Evolutionary conservation across 2,888 invertebrate genomes (phyloP).

Genomic region (Ferrisia virgata): DNA sequence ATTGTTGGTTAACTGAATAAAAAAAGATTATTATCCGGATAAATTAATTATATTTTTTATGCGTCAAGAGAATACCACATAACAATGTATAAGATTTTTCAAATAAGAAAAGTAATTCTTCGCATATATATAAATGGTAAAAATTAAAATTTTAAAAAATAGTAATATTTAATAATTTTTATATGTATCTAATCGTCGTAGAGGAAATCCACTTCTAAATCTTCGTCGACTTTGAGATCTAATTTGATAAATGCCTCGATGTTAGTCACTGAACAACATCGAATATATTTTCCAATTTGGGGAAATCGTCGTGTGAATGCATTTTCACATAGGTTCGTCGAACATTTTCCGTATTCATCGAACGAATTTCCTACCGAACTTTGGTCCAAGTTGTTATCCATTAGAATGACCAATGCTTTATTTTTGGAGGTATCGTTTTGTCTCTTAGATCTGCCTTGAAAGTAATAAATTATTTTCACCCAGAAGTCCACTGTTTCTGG

Average conservation of each 20-base stretch:
- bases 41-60: too few relatives aligned
- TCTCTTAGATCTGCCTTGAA: background rate
- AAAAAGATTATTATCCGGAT: too few relatives aligned
- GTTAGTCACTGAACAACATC: background rate
- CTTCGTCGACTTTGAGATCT: background rate
- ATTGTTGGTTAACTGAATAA: too few relatives aligned
- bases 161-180: too few relatives aligned
- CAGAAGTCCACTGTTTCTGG: background rate
- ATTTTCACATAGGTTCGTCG: background rate
- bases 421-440: background rate
- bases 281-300: background rate
- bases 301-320: background rate
- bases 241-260: background rate
- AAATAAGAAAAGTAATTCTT: too few relatives aligned
- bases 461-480: background rate
- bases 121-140: too few relatives aligned
- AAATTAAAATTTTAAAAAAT: too few relatives aligned
- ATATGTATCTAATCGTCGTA: too few relatives aligned
- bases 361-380: background rate
- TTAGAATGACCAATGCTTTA: background rate
- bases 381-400: background rate
- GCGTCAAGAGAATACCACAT: too few relatives aligned
- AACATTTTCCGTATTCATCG: background rate
- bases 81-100: too few relatives aligned
- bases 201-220: background rate